Percentiles rank a stretch among this genome's conserved stretches.
Conservation (phyloP, 2,888 invertebrate species). For the Euphydryas editha region DNA sequence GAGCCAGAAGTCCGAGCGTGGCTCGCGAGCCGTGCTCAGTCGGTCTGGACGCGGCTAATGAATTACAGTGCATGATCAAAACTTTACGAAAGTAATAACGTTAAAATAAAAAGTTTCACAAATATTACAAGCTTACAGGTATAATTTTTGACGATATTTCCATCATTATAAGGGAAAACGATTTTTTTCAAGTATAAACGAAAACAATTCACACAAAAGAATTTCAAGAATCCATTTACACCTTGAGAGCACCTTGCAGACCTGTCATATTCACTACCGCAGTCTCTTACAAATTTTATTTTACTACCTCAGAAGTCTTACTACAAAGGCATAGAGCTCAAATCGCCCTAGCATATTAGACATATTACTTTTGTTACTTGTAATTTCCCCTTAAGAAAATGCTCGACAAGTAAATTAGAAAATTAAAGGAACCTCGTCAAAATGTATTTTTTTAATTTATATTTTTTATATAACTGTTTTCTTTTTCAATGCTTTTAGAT, state of each 20-base stretch:
- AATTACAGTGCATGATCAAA: too few relatives aligned
- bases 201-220: constrained; percentile 47
- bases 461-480: neutral
- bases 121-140: neutral
- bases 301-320: constrained; percentile 30
- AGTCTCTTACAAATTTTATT: constrained; percentile 29
- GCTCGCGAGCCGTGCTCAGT: too few relatives aligned
- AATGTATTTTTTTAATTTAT: constrained; percentile 3
- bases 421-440: constrained; percentile 44
- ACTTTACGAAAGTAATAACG: too few relatives aligned
- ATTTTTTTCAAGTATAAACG: constrained; percentile 17
- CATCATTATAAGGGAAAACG: neutral
- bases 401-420: constrained; percentile 54
- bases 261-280: constrained; percentile 54
- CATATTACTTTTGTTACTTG: constrained; percentile 44
- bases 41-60: too few relatives aligned
- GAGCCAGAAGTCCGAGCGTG: too few relatives aligned
- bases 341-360: constrained; percentile 14
- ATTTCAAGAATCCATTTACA: constrained; percentile 53
- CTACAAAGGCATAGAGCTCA: constrained; percentile 23
- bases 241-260: constrained; percentile 51
- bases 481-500: neutral
- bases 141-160: neutral
- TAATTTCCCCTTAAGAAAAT: constrained; percentile 56
- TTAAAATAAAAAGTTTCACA: neutral